phyloP scores from a whole-genome alignment of 2,888 invertebrate species.

The Thecophora atra region DNA sequence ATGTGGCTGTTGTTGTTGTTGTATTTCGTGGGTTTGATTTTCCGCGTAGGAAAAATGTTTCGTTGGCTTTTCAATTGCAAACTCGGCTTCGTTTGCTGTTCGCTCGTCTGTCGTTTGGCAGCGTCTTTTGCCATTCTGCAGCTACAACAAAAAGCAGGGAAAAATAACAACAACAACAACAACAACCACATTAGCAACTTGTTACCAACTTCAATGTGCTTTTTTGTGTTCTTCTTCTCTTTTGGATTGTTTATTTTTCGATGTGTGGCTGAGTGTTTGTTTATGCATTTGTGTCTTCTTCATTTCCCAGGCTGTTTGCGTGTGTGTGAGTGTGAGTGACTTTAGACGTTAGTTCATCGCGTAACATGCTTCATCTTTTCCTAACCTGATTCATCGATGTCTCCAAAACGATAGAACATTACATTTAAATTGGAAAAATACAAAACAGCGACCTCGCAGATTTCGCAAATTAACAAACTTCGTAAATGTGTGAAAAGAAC shows the following conservation, averaged over 20 bases:
- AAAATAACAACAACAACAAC: conserved; percentile 4
- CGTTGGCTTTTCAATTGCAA: neutral
- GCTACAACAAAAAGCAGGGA: conserved; percentile 20
- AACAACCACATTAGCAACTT: conserved; percentile 26
- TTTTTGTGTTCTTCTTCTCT: conserved; percentile 10
- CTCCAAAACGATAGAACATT: neutral
- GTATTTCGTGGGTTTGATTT: conserved; percentile 7
- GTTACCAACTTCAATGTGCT: conserved; percentile 31
- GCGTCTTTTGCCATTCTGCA: conserved; percentile 29
- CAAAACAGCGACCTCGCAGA: too few relatives aligned
- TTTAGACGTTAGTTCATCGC: conserved; percentile 15
- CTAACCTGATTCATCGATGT: neutral
- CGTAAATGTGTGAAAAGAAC: too few relatives aligned
- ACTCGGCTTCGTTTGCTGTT: conserved; percentile 1
- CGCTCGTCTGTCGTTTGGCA: neutral
- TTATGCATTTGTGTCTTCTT: conserved; percentile 22
- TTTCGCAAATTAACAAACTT: too few relatives aligned
- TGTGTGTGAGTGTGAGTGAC: neutral
- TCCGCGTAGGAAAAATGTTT: conserved; percentile 21
- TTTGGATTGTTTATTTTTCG: conserved; percentile 7
- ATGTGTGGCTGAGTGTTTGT: conserved; percentile 5
- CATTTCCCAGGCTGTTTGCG: neutral
- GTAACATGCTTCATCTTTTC: conserved; percentile 24
- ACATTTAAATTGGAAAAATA: neutral
- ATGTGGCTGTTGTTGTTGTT: conserved; percentile 9